phyloP scores from a whole-genome alignment of 2,888 invertebrate species.

The Phorcus lineatus region DNA sequence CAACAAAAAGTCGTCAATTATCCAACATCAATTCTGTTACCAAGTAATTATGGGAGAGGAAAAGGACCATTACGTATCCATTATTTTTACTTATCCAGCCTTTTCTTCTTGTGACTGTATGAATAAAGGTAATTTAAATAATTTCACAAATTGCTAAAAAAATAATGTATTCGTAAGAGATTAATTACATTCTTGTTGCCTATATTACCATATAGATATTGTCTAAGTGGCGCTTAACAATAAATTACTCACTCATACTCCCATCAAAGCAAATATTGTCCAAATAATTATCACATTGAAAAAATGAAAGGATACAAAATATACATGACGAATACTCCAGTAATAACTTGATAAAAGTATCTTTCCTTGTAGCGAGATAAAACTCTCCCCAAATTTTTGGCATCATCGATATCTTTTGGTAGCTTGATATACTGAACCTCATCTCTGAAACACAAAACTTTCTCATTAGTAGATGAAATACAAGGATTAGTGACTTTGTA shows the following conservation, averaged over 20 bases:
- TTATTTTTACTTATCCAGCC: no score
- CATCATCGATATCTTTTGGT: conserved; percentile 95
- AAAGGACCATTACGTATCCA: no score
- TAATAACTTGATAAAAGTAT: conserved; percentile 93
- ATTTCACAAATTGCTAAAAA: no score
- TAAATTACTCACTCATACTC: no score
- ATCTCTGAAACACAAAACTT: conserved; percentile 80
- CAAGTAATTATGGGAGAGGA: no score
- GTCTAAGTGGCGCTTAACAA: no score
- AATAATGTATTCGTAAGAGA: not conserved
- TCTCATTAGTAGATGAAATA: not conserved
- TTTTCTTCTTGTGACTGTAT: no score
- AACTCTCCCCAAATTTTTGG: conserved; percentile 93
- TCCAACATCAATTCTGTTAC: no score
- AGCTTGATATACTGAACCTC: conserved; percentile 91
- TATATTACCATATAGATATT: no score
- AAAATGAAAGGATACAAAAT: conserved; percentile 86
- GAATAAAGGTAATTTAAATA: no score
- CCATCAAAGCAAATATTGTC: not conserved
- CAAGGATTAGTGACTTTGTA: not conserved
- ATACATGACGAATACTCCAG: conserved; percentile 91
- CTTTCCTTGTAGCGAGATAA: conserved; percentile 93
- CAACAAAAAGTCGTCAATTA: no score
- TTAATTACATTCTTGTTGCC: not conserved
- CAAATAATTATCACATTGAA: no score